Evolutionary conservation across 1,140 invertebrate species (phyloP).

Genomic region (Cotesia vestalis): DNA sequence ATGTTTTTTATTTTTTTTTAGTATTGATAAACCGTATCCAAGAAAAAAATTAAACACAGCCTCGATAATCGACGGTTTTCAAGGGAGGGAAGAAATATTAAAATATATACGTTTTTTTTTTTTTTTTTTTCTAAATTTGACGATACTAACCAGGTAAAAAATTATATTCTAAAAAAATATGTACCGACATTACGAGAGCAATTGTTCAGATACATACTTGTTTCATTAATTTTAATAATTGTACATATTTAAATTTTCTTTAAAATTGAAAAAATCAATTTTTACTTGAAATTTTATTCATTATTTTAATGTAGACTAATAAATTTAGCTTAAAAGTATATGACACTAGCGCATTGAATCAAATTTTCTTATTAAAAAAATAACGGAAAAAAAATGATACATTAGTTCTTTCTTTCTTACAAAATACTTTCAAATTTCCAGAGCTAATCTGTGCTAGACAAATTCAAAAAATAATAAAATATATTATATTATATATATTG

Average conservation of each 20-base stretch:
- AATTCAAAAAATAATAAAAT: too few relatives aligned
- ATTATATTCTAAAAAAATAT: slow-evolving; percentile 43
- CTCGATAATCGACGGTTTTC: slow-evolving; percentile 52
- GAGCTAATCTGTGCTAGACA: slow-evolving; percentile 8
- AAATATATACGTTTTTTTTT: not conserved
- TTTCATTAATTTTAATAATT: slow-evolving; percentile 33
- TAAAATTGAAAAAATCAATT: slow-evolving; percentile 10
- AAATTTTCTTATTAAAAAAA: not conserved
- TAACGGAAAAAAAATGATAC: not conserved
- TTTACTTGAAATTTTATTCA: slow-evolving; percentile 18
- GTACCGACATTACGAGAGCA: slow-evolving; percentile 14
- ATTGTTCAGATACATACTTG: slow-evolving; percentile 25
- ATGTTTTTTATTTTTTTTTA: slow-evolving; percentile 20
- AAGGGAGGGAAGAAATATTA: slow-evolving; percentile 25
- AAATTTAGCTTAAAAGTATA: not conserved
- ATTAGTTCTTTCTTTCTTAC: slow-evolving; percentile 29
- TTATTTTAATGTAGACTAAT: slow-evolving; percentile 23
- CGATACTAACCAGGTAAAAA: slow-evolving; percentile 44
- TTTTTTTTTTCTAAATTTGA: slow-evolving; percentile 24
- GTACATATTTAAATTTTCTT: not conserved
- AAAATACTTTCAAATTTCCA: slow-evolving; percentile 40
- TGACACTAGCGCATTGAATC: not conserved
- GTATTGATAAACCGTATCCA: not conserved
- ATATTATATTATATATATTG: too few relatives aligned
- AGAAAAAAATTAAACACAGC: slow-evolving; percentile 52